Percentiles rank a stretch among this genome's conserved stretches.
phyloP scores from a whole-genome alignment of 2,113 vertebrate species.

The Bufo gargarizans region DNA sequence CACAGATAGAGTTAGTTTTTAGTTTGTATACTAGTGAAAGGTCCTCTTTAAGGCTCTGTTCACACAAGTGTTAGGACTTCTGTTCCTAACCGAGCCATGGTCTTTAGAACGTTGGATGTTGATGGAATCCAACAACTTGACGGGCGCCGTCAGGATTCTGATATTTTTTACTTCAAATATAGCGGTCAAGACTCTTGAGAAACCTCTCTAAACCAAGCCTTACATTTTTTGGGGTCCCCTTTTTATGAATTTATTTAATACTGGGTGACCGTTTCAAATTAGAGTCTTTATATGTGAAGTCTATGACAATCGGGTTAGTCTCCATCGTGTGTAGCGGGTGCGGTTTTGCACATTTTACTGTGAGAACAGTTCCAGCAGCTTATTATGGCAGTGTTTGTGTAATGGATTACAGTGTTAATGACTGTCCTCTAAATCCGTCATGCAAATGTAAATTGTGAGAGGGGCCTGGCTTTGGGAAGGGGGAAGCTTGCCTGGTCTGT shows the following conservation, averaged over 20 bases:
- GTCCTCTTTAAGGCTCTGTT: too few species aligned
- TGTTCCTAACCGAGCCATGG: too few species aligned
- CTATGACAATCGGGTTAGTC: not conserved
- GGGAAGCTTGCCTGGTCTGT: not conserved
- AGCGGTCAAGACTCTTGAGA: too few species aligned
- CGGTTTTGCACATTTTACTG: not conserved
- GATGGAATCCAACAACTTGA: too few species aligned
- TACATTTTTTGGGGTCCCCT: not conserved
- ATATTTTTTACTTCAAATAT: too few species aligned
- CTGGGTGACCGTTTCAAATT: not conserved
- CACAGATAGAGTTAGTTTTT: too few species aligned
- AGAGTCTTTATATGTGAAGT: not conserved
- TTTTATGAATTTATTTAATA: not conserved
- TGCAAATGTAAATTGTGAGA: not conserved
- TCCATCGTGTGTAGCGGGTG: not conserved
- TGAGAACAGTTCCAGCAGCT: not conserved
- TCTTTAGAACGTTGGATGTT: too few species aligned
- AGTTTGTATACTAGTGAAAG: too few species aligned
- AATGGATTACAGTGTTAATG: slow-evolving; percentile 4
- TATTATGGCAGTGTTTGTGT: slow-evolving; percentile 1
- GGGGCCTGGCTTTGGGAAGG: not conserved
- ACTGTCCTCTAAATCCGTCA: not conserved
- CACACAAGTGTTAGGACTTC: too few species aligned
- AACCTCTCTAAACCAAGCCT: too few species aligned
- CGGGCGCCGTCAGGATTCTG: too few species aligned